Evolutionary conservation across 2,888 invertebrate species (phyloP), one percentile per base, ranked within the genome.

Genomic region (Drosophila kuntzei): DNA sequence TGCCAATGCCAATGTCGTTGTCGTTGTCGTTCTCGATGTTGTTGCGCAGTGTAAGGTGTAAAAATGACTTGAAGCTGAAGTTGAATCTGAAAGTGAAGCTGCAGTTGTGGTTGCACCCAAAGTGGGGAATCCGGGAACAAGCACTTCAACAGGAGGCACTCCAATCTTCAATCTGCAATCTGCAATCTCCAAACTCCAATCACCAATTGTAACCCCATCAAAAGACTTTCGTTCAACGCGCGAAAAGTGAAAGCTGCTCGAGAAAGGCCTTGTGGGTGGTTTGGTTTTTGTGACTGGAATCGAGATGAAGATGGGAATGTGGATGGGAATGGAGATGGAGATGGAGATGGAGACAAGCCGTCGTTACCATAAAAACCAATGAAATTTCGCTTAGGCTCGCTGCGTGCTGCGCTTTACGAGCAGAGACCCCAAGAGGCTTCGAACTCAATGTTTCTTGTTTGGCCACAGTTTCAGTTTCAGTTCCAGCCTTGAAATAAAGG

Each of bases 331-430:
- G 14, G 9, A 39, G 32, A 22, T 16, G 37, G 8, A 25, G 32
- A n/a, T 25, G 14, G 16, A 29, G 27, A 12, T 22, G 32, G 37
- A 39, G 44, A n/a, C 41, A 36, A 37, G 55, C 32, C 64, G 68
- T 76, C 79, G 71, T 77, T 80, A 65, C 64, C 83, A 69, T 83
- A 83, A 89, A 88, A 89, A 71, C 72, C 80, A 89, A 85, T 89
- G 83, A 85, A 87, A 87, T 82, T 82, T 89, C 88, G 85, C 77
- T 85, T 82, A 87, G 76, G 72, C 69, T 61, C 57, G 62, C 59
- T 76, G 71, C 54, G 71, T 70, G 57, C 76, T 66, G 74, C 81
- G 74, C 81, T 89, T 89, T 89, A 89, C 85, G 89, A 87, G 81
- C 61, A 32, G 12, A 46, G 44, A 76, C 71, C 76, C 76, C 61